These are phyloP conservation scores for Tupaia chinensis DNA, from an alignment of 2,113 vertebrate species.

Conservation along the genomic window DNA sequence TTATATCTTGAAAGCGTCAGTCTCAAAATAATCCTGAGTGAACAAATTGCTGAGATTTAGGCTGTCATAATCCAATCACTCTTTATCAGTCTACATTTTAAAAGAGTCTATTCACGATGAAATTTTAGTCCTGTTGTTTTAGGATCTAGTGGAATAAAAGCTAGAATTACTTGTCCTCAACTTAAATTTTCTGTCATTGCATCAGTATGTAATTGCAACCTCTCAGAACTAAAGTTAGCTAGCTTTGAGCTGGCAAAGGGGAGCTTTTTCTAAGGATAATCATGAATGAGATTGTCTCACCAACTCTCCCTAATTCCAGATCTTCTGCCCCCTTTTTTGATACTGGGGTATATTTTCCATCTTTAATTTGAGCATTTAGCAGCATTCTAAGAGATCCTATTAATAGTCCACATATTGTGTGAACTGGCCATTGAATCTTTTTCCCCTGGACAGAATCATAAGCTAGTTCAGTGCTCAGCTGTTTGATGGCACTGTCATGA, in stretches of 20 bases:
- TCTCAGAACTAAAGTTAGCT: neutral
- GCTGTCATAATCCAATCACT: neutral
- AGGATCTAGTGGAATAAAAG: neutral
- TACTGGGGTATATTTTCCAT: neutral
- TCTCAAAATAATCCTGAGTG: neutral
- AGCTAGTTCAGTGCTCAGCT: neutral
- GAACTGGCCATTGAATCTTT: neutral
- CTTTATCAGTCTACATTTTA: neutral
- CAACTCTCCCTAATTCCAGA: neutral
- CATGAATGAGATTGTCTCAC: neutral
- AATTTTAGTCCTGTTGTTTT: neutral
- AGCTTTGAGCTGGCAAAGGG: neutral
- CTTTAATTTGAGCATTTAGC: constrained; percentile 39
- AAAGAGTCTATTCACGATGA: neutral
- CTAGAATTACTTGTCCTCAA: constrained; percentile 31
- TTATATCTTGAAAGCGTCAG: neutral
- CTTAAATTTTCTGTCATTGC: neutral
- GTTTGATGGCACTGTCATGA: neutral
- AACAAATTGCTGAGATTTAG: neutral
- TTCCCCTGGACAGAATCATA: neutral
- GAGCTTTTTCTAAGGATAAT: neutral
- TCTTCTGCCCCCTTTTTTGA: neutral
- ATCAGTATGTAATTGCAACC: neutral
- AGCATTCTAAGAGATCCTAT: neutral
- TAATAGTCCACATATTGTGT: neutral